These are phyloP conservation scores for Macrochelys suwanniensis DNA, from an alignment of 2,797 vertebrate species.

Conservation along the genomic window DNA sequence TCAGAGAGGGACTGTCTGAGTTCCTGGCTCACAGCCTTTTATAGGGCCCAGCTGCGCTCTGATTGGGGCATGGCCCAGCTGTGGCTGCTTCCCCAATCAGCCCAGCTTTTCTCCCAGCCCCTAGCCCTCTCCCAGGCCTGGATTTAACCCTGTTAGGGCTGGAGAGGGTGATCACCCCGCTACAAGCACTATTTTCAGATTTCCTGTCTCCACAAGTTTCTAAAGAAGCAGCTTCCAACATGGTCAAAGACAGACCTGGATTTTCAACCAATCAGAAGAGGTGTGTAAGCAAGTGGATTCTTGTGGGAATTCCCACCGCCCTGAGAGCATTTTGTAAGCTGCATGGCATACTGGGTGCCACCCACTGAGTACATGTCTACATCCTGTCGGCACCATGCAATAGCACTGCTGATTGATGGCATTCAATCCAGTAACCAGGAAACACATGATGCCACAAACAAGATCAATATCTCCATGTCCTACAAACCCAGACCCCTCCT, in stretches of 20 bases:
- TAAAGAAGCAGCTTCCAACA: background rate
- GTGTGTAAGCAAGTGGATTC: rapidly evolving
- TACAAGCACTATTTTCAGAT: background rate
- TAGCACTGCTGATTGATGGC: background rate
- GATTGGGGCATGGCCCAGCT: too few species aligned
- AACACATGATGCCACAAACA: background rate
- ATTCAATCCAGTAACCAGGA: background rate
- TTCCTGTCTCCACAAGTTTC: background rate
- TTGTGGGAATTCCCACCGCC: rapidly evolving
- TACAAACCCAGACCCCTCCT: too few species aligned
- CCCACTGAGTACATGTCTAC: background rate
- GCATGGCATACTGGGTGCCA: rapidly evolving
- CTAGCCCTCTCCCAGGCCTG: too few species aligned
- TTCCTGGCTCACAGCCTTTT: too few species aligned
- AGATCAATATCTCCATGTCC: too few species aligned
- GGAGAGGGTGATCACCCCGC: too few species aligned
- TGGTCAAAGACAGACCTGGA: background rate
- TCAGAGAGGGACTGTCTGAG: too few species aligned
- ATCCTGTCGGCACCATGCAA: background rate
- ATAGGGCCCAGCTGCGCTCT: too few species aligned
- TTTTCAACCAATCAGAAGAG: background rate
- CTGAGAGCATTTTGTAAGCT: background rate
- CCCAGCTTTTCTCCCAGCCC: too few species aligned
- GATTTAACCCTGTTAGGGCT: too few species aligned
- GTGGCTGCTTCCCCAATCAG: too few species aligned